phyloP scores from a whole-genome alignment of 2,797 vertebrate species.

The Eulemur mongoz region DNA sequence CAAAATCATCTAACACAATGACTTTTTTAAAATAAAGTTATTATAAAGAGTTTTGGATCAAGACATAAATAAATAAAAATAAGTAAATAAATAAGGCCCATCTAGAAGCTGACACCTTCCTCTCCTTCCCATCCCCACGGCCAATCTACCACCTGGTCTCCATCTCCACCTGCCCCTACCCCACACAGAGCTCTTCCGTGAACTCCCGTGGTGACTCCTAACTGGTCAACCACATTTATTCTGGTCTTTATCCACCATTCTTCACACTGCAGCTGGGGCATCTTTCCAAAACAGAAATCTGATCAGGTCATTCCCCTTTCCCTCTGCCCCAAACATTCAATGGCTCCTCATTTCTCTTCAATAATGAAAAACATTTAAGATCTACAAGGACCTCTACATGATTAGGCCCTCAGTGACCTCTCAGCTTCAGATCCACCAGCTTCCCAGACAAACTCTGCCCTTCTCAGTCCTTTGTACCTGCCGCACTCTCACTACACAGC shows the following conservation, averaged over 20 bases:
- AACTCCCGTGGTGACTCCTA: neutral
- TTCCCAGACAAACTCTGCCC: neutral
- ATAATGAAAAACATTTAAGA: neutral
- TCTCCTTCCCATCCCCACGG: neutral
- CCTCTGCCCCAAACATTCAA: neutral
- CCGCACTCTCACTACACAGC: neutral
- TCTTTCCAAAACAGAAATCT: neutral
- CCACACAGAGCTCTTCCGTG: neutral
- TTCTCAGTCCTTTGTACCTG: neutral
- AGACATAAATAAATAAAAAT: neutral
- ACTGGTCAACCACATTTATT: neutral
- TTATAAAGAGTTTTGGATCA: neutral
- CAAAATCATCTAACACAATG: neutral
- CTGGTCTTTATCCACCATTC: neutral
- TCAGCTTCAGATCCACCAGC: neutral
- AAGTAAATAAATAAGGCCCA: neutral
- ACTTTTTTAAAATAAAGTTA: neutral
- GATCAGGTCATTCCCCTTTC: neutral
- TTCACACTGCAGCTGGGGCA: neutral
- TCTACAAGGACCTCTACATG: neutral
- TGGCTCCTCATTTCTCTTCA: neutral
- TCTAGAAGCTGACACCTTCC: neutral
- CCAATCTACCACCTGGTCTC: neutral
- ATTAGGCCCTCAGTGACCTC: neutral
- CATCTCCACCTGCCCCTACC: accelerated